Evolutionary conservation across 2,797 vertebrate species (phyloP).

Genomic region (Cichlasoma orientale): DNA sequence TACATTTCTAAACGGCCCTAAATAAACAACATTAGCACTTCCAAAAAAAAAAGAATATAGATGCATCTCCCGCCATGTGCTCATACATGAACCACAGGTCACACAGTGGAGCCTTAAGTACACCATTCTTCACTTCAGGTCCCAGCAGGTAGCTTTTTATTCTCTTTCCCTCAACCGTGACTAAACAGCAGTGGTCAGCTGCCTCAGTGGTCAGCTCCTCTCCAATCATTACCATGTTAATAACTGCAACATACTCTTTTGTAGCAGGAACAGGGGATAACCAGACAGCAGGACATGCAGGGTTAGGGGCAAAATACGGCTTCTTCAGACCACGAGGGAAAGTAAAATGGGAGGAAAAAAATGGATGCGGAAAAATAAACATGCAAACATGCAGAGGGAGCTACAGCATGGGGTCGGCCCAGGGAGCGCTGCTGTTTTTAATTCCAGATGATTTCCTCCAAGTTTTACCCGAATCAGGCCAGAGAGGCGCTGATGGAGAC

Average conservation of each 20-base stretch:
- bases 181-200: slow-evolving; percentile 45
- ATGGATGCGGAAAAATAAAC: neutral
- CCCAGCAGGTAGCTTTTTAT: slow-evolving; percentile 73
- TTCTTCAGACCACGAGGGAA: neutral
- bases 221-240: slow-evolving; percentile 73
- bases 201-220: slow-evolving; percentile 43
- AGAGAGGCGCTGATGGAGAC: slow-evolving; percentile 45
- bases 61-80: neutral
- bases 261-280: neutral
- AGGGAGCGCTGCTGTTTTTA: slow-evolving; percentile 26
- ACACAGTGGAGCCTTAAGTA: slow-evolving; percentile 31
- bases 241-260: slow-evolving; percentile 59
- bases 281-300: slow-evolving; percentile 25
- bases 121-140: slow-evolving; percentile 62
- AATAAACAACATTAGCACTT: neutral
- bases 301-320: neutral
- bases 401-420: slow-evolving; percentile 12
- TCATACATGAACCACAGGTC: neutral
- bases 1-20: neutral
- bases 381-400: neutral
- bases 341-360: neutral
- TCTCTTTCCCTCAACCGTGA: slow-evolving; percentile 49
- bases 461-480: slow-evolving; percentile 15
- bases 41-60: too few species aligned
- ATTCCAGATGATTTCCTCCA: slow-evolving; percentile 60